Percentiles rank a stretch among this genome's conserved stretches.
These are phyloP conservation scores for Steatocranus sp. DNA, from an alignment of 2,797 vertebrate species.

Conservation along the genomic window DNA sequence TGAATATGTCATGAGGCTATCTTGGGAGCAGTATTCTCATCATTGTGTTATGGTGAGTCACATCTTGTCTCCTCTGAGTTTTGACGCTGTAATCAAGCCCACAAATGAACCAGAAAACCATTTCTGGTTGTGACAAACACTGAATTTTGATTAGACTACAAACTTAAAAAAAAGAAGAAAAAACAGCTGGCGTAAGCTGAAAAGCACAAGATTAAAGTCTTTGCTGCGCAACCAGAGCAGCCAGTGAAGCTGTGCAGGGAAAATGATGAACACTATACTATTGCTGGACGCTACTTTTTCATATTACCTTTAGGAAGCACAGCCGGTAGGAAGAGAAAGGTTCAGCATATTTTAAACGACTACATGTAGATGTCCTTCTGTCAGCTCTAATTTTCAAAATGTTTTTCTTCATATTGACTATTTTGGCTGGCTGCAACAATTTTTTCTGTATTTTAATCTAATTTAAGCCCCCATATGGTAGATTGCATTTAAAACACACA, in stretches of 20 bases:
- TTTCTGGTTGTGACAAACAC: neutral
- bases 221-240: neutral
- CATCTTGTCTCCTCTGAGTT: neutral
- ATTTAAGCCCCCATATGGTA: neutral
- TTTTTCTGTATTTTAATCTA: neutral
- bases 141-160: neutral
- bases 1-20: neutral
- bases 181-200: neutral
- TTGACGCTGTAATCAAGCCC: neutral
- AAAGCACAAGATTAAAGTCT: conserved; percentile 16
- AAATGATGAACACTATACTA: neutral
- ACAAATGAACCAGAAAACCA: neutral
- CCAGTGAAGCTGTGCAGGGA: neutral
- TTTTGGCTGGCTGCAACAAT: neutral
- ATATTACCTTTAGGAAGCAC: conserved; percentile 20
- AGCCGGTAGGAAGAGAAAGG: neutral
- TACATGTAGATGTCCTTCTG: neutral
- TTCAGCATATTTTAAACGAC: conserved; percentile 7
- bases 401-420: neutral
- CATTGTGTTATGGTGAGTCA: neutral
- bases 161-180: neutral
- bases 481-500: neutral
- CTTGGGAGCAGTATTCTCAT: neutral
- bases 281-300: conserved; percentile 10
- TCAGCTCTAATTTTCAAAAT: neutral